Conservation (phyloP, 2,797 vertebrate genomes). For the Gallinago stenura region DNA sequence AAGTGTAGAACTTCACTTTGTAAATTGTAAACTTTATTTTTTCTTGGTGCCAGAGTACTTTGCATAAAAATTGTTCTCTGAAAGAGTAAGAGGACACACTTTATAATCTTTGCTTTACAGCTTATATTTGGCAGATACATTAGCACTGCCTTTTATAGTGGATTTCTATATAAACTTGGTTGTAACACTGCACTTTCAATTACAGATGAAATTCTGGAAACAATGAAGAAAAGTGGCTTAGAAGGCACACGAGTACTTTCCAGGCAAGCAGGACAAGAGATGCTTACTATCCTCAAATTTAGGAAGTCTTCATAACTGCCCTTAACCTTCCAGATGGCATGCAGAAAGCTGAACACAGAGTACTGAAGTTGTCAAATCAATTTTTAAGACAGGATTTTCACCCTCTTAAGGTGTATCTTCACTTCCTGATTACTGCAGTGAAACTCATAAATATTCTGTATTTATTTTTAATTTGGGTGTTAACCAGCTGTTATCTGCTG, state of each 20-base stretch:
- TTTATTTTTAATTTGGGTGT: neutral
- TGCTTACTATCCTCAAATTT: constrained; percentile 88
- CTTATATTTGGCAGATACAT: neutral
- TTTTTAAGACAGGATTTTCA: neutral
- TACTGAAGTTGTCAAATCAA: neutral
- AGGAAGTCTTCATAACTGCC: constrained; percentile 42
- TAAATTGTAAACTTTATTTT: neutral
- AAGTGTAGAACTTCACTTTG: neutral
- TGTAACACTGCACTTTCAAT: constrained; percentile 34
- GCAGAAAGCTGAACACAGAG: neutral
- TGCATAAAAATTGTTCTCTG: neutral
- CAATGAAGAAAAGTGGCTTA: constrained; percentile 81
- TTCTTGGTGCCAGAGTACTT: neutral
- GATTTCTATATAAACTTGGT: neutral
- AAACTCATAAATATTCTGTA: neutral
- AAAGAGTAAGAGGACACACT: neutral
- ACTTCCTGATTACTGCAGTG: neutral
- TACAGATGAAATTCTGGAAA: constrained; percentile 88
- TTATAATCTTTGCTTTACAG: neutral
- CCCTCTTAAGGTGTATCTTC: neutral
- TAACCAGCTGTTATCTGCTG: neutral
- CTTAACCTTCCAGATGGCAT: neutral
- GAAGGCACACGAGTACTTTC: constrained; percentile 79
- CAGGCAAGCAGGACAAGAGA: constrained; percentile 86
- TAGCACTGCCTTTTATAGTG: neutral